phyloP scores from a whole-genome alignment of 2,888 invertebrate species.

The Junonia oenone region DNA sequence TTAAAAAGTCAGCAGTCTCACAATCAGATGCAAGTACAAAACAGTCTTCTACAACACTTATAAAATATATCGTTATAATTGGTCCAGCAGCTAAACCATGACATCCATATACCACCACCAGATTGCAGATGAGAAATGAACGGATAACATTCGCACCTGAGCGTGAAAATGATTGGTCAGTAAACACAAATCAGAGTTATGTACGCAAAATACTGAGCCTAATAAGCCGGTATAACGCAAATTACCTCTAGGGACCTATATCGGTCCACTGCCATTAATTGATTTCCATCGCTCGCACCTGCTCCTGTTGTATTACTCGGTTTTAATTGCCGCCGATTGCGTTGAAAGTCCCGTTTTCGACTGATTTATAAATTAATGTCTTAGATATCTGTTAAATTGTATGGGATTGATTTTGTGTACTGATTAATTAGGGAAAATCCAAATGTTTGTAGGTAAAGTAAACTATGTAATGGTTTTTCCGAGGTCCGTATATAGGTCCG shows the following conservation, averaged over 20 bases:
- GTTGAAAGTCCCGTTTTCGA: not conserved
- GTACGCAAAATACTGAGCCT: conserved; percentile 26
- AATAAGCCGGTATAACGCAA: conserved; percentile 32
- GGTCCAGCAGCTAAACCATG: too few species aligned
- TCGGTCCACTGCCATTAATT: conserved; percentile 61
- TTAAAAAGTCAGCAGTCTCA: too few species aligned
- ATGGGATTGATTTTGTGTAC: not conserved
- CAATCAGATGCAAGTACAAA: too few species aligned
- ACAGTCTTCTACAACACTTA: too few species aligned
- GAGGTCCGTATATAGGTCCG: too few species aligned
- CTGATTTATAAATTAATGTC: not conserved
- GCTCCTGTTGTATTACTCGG: conserved; percentile 37
- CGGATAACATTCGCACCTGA: conserved; percentile 9
- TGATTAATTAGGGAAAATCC: not conserved
- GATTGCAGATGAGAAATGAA: too few species aligned
- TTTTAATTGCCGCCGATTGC: conserved; percentile 5
- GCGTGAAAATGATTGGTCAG: conserved; percentile 13
- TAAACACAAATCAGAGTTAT: conserved; percentile 14
- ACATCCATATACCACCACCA: too few species aligned
- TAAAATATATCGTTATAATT: too few species aligned
- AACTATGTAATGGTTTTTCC: not conserved
- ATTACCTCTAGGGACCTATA: conserved; percentile 30
- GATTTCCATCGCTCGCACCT: conserved; percentile 63
- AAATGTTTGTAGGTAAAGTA: not conserved
- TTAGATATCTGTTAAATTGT: not conserved